A percentile compares a stretch with the other conserved stretches of the same genome.
Evolutionary conservation across 2,113 vertebrate genomes (phyloP).

Genomic region (Elephantulus edwardii): DNA sequence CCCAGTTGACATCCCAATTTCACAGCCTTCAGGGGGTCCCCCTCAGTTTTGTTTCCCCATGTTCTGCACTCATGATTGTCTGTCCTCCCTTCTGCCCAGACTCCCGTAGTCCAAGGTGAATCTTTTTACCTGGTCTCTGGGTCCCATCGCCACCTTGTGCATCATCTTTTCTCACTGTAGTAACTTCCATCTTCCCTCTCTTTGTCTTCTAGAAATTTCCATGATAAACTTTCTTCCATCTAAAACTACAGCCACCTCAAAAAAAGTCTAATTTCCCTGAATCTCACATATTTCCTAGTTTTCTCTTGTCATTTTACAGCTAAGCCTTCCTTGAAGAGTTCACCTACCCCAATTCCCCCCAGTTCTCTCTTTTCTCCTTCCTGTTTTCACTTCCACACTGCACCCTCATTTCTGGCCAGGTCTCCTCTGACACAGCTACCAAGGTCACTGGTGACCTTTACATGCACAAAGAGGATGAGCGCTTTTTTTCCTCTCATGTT

Average conservation of each 20-base stretch:
- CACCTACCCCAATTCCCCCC: background rate
- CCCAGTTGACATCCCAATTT: background rate
- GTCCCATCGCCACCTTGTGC: background rate
- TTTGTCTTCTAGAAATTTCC: conserved; percentile 23
- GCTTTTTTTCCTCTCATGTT: background rate
- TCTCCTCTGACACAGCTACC: background rate
- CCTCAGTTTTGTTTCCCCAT: background rate
- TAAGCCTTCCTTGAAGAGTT: background rate
- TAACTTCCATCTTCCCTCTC: background rate
- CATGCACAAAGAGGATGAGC: background rate
- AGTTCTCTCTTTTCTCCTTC: background rate
- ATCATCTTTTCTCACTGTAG: background rate
- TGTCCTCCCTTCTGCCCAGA: background rate
- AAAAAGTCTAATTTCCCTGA: background rate
- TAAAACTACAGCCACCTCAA: background rate
- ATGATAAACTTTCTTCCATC: background rate
- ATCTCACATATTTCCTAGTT: accelerated
- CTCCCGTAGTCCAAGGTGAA: background rate
- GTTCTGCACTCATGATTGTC: background rate
- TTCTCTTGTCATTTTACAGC: background rate
- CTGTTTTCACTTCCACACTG: background rate
- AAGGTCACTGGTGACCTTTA: background rate
- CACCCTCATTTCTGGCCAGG: background rate
- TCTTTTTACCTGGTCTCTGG: background rate
- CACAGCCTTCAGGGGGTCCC: background rate